phyloP scores from a whole-genome alignment of 2,113 vertebrate genomes.

The Cryptomyrus ogoouensis region DNA sequence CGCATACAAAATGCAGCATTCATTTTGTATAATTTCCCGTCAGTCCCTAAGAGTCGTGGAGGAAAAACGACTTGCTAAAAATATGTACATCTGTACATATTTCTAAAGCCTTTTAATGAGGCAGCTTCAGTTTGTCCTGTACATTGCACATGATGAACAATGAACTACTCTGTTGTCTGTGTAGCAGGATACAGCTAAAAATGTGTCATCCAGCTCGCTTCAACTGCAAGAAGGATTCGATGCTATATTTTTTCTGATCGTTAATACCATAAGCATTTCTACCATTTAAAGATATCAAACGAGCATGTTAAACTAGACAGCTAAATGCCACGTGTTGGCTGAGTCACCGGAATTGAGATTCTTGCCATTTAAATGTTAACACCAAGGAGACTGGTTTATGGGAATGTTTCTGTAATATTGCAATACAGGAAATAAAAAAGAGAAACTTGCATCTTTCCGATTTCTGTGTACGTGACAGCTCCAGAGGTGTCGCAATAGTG shows the following conservation, averaged over 20 bases:
- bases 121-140: neutral
- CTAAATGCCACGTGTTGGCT: neutral
- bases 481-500: conserved; percentile 75
- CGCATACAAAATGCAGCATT: conserved; percentile 53
- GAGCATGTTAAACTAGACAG: neutral
- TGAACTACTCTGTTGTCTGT: neutral
- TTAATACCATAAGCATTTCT: neutral
- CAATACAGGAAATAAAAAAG: neutral
- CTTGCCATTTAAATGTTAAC: neutral
- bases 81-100: neutral
- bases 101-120: neutral
- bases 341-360: neutral
- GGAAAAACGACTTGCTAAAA: neutral
- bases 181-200: neutral
- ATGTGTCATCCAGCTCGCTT: neutral
- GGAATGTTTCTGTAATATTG: neutral
- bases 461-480: conserved; percentile 29
- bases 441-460: neutral
- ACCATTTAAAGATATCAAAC: neutral
- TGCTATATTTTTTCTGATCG: neutral
- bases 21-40: neutral
- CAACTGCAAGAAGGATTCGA: neutral
- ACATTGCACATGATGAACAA: neutral
- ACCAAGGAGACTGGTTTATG: neutral
- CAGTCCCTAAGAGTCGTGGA: neutral